Percentiles rank a stretch among this genome's conserved stretches.
phyloP scores from a whole-genome alignment of 1,140 invertebrate genomes.

The Drosophila tropicalis region DNA sequence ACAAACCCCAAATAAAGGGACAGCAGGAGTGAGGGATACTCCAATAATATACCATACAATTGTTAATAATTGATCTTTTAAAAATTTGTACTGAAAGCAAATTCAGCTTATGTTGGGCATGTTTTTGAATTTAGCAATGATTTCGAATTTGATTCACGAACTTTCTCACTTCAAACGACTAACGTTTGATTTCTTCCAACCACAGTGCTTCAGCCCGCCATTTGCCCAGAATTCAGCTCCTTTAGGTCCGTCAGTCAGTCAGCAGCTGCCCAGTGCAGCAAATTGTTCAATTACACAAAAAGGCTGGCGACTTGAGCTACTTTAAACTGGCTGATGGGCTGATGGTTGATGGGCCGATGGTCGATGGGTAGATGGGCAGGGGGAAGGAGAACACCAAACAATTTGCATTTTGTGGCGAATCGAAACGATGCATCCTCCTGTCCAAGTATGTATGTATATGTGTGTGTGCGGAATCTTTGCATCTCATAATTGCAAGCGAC shows the following conservation, averaged over 20 bases:
- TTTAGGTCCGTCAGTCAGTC: slow-evolving; percentile 18
- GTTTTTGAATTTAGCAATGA: too few relatives aligned
- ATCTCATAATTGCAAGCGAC: slow-evolving; percentile 69
- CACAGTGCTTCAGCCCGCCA: slow-evolving; percentile 49
- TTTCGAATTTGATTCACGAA: too few relatives aligned
- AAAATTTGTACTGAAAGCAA: too few relatives aligned
- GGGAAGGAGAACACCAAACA: slow-evolving; percentile 32
- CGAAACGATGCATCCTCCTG: slow-evolving; percentile 43
- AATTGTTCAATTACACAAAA: slow-evolving; percentile 79
- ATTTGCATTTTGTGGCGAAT: slow-evolving; percentile 76
- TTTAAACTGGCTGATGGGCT: slow-evolving; percentile 25
- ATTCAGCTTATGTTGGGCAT: too few relatives aligned
- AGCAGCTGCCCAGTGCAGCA: slow-evolving; percentile 60
- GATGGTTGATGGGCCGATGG: not conserved
- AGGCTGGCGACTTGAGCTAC: slow-evolving; percentile 30
- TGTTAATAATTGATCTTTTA: too few relatives aligned
- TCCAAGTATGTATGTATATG: not conserved
- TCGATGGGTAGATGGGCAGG: slow-evolving; percentile 16
- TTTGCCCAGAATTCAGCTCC: slow-evolving; percentile 35
- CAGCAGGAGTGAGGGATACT: not conserved
- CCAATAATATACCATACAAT: too few relatives aligned
- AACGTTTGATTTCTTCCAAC: too few relatives aligned
- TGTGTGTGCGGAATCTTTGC: slow-evolving; percentile 37
- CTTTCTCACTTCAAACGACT: too few relatives aligned
- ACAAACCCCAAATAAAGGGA: not conserved